Evolutionary conservation across 2,888 invertebrate species (phyloP).

Genomic region (Agrilus cyanescens): DNA sequence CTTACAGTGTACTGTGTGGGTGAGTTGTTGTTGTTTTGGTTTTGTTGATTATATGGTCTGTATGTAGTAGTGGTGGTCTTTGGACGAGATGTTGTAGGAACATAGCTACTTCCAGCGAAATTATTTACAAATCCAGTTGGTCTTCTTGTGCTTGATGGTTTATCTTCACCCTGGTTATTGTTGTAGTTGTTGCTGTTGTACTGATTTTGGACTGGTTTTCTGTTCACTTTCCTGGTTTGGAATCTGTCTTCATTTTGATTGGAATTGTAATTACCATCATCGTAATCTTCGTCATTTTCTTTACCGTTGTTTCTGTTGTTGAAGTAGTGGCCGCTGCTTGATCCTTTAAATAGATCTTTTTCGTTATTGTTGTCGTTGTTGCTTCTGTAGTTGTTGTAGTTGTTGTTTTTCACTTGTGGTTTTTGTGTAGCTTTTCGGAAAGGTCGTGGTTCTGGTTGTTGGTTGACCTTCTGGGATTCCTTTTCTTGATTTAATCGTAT

Average conservation of each 20-base stretch:
- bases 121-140: slow-evolving; percentile 34
- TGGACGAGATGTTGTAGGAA: slow-evolving; percentile 38
- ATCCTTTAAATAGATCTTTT: slow-evolving; percentile 53
- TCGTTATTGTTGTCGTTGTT: slow-evolving; percentile 28
- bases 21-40: slow-evolving; percentile 13
- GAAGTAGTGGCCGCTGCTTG: slow-evolving; percentile 67
- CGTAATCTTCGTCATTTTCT: slow-evolving; percentile 39
- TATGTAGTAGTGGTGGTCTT: slow-evolving; percentile 24
- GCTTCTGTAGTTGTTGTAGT: slow-evolving; percentile 20
- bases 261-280: slow-evolving; percentile 35
- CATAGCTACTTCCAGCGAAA: slow-evolving; percentile 37
- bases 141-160: slow-evolving; percentile 29
- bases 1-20: slow-evolving; percentile 26
- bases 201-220: slow-evolving; percentile 28
- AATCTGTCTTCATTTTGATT: slow-evolving; percentile 33
- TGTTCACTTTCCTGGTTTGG: slow-evolving; percentile 32
- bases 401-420: slow-evolving; percentile 16
- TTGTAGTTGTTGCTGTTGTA: slow-evolving; percentile 17
- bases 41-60: slow-evolving; percentile 23
- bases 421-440: slow-evolving; percentile 25
- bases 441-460: slow-evolving; percentile 30
- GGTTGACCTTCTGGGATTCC: slow-evolving; percentile 31
- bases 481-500: slow-evolving; percentile 32
- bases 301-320: slow-evolving; percentile 50
- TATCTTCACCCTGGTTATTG: slow-evolving; percentile 17